Conservation (phyloP, 2,113 vertebrate genomes). For the Regulus satrapa region DNA sequence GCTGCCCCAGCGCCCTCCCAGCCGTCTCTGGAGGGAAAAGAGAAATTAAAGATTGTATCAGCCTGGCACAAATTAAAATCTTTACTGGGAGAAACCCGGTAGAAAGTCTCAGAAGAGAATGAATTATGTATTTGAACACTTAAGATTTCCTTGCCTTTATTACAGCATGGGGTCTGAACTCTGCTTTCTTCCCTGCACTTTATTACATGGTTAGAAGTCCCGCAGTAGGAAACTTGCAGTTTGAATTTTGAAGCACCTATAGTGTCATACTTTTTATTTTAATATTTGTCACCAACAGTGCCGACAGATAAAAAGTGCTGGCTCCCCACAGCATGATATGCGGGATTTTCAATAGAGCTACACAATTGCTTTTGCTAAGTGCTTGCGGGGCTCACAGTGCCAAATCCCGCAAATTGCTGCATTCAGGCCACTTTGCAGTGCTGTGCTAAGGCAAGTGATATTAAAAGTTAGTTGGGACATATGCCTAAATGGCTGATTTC, state of each 20-base stretch:
- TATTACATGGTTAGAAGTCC: conserved; percentile 74
- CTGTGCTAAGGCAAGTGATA: not conserved
- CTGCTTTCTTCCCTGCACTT: conserved; percentile 67
- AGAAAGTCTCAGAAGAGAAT: conserved; percentile 60
- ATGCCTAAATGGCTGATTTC: not conserved
- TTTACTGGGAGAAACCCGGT: conserved; percentile 34
- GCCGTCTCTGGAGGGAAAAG: not conserved
- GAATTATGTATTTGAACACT: conserved; percentile 73
- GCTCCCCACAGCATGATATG: conserved; percentile 52
- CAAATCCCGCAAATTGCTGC: conserved; percentile 55
- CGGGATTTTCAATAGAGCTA: conserved; percentile 59
- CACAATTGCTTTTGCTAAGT: conserved; percentile 67
- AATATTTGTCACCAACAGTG: conserved; percentile 68
- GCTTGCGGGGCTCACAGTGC: conserved; percentile 46
- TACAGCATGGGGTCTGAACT: conserved; percentile 70
- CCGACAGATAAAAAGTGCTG: conserved; percentile 63
- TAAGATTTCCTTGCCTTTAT: conserved; percentile 68
- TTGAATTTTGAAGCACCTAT: conserved; percentile 73
- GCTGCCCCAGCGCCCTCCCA: not conserved
- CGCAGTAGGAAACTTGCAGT: conserved; percentile 60
- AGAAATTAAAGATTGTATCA: not conserved
- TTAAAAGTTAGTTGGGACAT: conserved; percentile 24
- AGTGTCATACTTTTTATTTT: conserved; percentile 68
- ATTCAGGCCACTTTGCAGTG: conserved; percentile 31
- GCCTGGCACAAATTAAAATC: conserved; percentile 62